Evolutionary conservation across 2,797 vertebrate genomes (phyloP).

Genomic region (Decapterus maruadsi): DNA sequence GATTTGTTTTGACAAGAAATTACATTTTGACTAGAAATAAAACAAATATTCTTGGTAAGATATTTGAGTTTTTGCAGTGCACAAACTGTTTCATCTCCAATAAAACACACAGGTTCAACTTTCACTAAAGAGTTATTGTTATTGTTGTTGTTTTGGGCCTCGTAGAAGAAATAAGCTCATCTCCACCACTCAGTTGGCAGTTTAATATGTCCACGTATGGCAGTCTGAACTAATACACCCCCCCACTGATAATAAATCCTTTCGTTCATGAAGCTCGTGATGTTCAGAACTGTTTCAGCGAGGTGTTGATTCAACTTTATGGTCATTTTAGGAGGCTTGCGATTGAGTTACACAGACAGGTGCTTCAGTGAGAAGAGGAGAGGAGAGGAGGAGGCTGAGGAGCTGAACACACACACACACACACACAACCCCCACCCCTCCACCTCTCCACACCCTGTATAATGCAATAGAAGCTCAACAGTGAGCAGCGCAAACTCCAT

Average conservation of each 20-base stretch:
- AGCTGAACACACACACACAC: too few species aligned
- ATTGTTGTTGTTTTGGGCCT: constrained; percentile 7
- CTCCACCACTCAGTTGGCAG: constrained; percentile 13
- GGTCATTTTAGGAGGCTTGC: neutral
- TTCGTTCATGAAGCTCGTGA: neutral
- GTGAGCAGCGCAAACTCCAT: neutral
- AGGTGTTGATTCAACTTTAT: neutral
- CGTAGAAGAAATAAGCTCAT: constrained; percentile 41
- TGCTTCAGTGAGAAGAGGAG: neutral
- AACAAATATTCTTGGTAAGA: too few species aligned
- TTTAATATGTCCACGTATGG: neutral
- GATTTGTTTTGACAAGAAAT: too few species aligned
- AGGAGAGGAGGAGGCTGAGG: too few species aligned
- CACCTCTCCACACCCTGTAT: neutral
- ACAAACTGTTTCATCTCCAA: constrained; percentile 20
- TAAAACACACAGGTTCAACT: constrained; percentile 9
- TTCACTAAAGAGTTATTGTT: too few species aligned
- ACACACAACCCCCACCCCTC: neutral
- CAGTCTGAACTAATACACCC: neutral
- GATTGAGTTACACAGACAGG: neutral
- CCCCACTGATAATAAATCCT: neutral
- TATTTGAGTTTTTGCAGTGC: too few species aligned
- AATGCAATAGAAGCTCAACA: neutral
- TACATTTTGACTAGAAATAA: too few species aligned
- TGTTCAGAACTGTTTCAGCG: neutral